A percentile compares a stretch with the other conserved stretches of the same genome.
phyloP scores from a whole-genome alignment of 2,113 vertebrate genomes.

The Eudyptes chrysolophus region DNA sequence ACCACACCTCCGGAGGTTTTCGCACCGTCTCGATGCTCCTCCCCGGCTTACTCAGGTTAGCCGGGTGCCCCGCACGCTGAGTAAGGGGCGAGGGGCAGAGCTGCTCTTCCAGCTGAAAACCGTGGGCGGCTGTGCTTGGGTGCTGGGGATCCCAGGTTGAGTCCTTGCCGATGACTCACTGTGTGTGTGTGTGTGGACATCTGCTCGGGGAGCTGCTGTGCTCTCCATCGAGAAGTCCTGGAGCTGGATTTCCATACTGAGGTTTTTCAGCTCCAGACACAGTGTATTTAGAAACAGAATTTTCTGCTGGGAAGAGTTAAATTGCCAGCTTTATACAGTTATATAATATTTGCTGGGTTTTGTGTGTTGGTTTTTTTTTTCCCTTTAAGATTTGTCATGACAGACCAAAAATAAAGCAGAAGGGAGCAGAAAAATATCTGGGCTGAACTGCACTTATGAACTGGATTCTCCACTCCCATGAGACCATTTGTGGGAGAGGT shows the following conservation, averaged over 20 bases:
- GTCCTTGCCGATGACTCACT: not conserved
- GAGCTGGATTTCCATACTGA: not conserved
- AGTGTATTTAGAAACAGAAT: not conserved
- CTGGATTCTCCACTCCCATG: not conserved
- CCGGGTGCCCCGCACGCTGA: not conserved
- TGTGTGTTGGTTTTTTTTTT: not conserved
- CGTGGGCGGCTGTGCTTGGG: not conserved
- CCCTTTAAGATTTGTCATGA: not conserved
- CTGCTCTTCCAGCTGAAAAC: not conserved
- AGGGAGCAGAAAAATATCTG: not conserved
- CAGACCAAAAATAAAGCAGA: constrained; percentile 14
- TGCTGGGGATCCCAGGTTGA: not conserved
- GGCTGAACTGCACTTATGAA: not conserved
- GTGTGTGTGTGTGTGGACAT: not conserved
- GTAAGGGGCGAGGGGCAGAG: not conserved
- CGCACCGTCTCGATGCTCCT: too few species aligned
- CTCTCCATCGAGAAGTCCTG: not conserved
- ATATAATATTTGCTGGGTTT: not conserved
- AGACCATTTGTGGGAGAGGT: not conserved
- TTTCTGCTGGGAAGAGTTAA: not conserved
- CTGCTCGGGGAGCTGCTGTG: not conserved
- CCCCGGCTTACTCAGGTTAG: not conserved
- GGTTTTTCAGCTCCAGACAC: not conserved
- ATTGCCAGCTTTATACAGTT: not conserved
- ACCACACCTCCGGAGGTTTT: not conserved